A percentile compares a stretch with the other conserved stretches of the same genome.
Evolutionary conservation across 1,140 invertebrate genomes (phyloP).

Genomic region (Drosophila sp.): DNA sequence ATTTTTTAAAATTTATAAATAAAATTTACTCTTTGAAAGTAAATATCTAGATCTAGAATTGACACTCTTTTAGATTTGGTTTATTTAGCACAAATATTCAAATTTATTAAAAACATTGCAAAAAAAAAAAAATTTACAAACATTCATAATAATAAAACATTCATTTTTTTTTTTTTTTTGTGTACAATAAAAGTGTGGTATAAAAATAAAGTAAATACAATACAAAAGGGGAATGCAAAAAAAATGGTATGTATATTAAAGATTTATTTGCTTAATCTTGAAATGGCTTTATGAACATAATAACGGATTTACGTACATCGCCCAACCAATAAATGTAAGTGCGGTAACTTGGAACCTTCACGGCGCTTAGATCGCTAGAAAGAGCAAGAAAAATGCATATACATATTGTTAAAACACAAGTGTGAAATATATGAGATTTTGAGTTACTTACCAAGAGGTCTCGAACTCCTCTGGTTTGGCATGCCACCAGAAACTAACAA

Average conservation of each 20-base stretch:
- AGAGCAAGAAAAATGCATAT: not conserved
- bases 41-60: no score
- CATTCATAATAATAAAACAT: no score
- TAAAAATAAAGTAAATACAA: no score
- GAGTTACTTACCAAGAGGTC: not conserved
- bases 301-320: slow-evolving; percentile 9
- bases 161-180: no score
- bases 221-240: not conserved
- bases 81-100: no score
- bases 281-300: not conserved
- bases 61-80: no score
- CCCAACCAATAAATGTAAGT: slow-evolving; percentile 2
- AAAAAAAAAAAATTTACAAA: no score
- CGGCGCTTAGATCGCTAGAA: not conserved
- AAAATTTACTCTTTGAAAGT: no score
- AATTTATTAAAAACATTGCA: no score
- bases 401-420: no score
- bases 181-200: no score
- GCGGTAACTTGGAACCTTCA: not conserved
- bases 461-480: not conserved
- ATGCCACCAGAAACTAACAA: slow-evolving; percentile 6
- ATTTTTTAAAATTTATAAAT: no score
- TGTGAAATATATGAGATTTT: not conserved
- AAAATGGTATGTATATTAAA: not conserved
- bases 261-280: not conserved